A percentile compares a stretch with the other conserved stretches of the same genome.
Conservation (phyloP, 1,140 invertebrate species). For the Venustaconcha ellipsiformis region DNA sequence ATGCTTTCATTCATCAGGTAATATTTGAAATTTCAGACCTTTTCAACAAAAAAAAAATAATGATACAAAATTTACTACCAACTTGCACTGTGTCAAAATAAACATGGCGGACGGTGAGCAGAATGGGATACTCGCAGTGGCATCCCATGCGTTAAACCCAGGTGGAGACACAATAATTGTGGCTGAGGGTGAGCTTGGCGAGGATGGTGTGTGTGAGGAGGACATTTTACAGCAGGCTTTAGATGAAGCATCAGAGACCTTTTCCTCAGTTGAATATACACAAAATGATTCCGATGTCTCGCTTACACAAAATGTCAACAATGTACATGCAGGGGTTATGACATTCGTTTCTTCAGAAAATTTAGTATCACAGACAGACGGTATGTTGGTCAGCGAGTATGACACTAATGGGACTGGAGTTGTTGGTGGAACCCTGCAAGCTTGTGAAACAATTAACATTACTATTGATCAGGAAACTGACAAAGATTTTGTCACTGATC, state of each 20-base stretch:
- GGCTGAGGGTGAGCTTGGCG: constrained; percentile 14
- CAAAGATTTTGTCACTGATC: constrained; percentile 22
- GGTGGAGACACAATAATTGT: constrained; percentile 22
- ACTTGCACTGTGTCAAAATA: constrained; percentile 37
- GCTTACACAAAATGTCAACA: constrained; percentile 16
- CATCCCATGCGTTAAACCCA: constrained; percentile 32
- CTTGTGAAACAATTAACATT: constrained; percentile 11
- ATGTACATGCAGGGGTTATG: constrained; percentile 13
- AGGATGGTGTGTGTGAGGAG: constrained; percentile 47
- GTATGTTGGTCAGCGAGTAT: constrained; percentile 9
- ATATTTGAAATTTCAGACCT: too few species aligned
- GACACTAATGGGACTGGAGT: constrained; percentile 10
- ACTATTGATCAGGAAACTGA: constrained; percentile 26
- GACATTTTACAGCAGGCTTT: constrained; percentile 69
- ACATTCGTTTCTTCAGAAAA: constrained; percentile 18
- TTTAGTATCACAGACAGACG: not conserved
- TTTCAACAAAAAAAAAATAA: too few species aligned
- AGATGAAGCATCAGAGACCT: constrained; percentile 59
- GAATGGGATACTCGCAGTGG: constrained; percentile 32
- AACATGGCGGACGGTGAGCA: constrained; percentile 60
- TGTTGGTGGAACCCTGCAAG: constrained; percentile 1
- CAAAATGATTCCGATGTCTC: constrained; percentile 29
- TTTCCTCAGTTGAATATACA: constrained; percentile 26
- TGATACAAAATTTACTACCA: too few species aligned
- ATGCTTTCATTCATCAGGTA: too few species aligned